Evolutionary conservation across 1,140 invertebrate species (phyloP).

Genomic region (Anastrepha obliqua): DNA sequence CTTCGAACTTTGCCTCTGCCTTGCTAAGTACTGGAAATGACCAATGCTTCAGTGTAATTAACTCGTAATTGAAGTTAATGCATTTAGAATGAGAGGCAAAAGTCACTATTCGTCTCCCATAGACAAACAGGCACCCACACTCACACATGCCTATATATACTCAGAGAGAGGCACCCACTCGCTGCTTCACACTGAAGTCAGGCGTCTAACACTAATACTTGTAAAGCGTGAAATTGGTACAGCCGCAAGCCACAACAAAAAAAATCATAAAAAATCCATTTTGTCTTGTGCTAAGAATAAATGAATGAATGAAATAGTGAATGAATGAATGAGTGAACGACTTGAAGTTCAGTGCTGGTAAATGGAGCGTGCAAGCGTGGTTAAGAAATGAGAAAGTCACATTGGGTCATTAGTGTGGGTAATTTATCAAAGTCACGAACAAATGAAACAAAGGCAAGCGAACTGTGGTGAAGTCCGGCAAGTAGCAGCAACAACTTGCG

Average conservation of each 20-base stretch:
- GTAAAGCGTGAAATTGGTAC: not conserved
- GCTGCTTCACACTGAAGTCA: not conserved
- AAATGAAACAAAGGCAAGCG: not conserved
- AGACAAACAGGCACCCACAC: too few species aligned
- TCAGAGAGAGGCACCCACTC: not conserved
- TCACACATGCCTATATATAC: too few species aligned
- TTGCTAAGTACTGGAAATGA: not conserved
- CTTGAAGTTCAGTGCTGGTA: slow-evolving; percentile 15
- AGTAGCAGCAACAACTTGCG: not conserved
- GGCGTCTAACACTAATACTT: not conserved
- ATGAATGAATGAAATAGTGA: not conserved
- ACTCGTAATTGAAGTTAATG: slow-evolving; percentile 37
- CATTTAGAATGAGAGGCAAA: not conserved
- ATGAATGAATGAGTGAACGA: not conserved
- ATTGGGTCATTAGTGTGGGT: slow-evolving; percentile 50
- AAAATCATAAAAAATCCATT: not conserved
- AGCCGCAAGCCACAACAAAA: not conserved
- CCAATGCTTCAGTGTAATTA: not conserved
- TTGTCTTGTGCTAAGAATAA: not conserved
- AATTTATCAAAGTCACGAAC: slow-evolving; percentile 53
- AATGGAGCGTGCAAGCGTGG: not conserved
- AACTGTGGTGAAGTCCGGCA: not conserved
- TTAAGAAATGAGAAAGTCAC: slow-evolving; percentile 34
- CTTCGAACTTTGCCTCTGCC: not conserved
- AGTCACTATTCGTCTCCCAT: not conserved